Evolutionary conservation across 2,888 invertebrate genomes (phyloP).

Genomic region (Yponomeuta sedellus): DNA sequence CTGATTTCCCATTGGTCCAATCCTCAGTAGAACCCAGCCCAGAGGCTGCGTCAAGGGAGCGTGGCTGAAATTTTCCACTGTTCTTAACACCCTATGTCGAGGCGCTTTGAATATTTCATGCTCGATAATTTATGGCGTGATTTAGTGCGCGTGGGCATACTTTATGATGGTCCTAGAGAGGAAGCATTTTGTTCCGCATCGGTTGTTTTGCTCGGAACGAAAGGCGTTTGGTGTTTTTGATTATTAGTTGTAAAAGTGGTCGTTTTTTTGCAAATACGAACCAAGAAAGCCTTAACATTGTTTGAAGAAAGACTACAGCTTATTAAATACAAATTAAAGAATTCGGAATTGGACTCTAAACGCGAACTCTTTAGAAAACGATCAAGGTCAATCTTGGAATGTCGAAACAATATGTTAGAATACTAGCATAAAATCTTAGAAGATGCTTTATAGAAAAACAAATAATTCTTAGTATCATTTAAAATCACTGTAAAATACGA

Average conservation of each 20-base stretch:
- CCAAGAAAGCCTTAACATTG: no score
- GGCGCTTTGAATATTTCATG: slow-evolving; percentile 68
- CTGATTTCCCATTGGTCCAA: neutral
- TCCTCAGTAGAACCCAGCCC: neutral
- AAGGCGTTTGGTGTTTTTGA: neutral
- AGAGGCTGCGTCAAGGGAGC: slow-evolving; percentile 29
- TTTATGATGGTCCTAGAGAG: slow-evolving; percentile 22
- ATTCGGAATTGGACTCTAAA: no score
- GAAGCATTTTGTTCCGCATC: neutral
- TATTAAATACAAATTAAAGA: no score
- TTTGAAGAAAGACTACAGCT: no score
- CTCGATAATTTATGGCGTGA: slow-evolving; percentile 68
- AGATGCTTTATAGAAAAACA: neutral
- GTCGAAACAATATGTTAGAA: neutral
- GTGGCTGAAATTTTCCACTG: slow-evolving; percentile 43
- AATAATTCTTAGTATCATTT: neutral
- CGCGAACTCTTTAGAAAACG: no score
- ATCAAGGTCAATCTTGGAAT: no score
- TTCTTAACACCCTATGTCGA: slow-evolving; percentile 53
- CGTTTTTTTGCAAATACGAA: no score
- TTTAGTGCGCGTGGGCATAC: slow-evolving; percentile 52
- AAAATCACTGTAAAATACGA: neutral
- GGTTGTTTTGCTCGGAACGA: neutral
- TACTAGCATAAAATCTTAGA: neutral
- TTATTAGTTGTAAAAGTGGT: no score